These are phyloP conservation scores for Neria commutata DNA, from an alignment of 2,888 invertebrate species.

Conservation along the genomic window DNA sequence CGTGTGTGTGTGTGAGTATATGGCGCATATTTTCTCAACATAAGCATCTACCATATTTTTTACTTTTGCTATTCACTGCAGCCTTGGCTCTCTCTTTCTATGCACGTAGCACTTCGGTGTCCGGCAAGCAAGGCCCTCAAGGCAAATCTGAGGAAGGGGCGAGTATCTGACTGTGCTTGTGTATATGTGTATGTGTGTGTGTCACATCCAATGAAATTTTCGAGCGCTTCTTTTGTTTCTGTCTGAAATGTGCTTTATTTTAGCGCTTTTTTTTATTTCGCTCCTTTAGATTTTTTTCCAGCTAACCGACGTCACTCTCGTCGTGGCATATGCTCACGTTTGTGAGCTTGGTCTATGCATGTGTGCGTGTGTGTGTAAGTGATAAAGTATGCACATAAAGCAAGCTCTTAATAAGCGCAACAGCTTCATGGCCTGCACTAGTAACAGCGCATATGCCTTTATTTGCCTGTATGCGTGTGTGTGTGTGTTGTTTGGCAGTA, in stretches of 20 bases:
- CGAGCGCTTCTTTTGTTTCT: slow-evolving; percentile 22
- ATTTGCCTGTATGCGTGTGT: slow-evolving; percentile 1
- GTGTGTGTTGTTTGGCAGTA: no score
- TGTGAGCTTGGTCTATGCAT: background rate
- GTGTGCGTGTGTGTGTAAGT: background rate
- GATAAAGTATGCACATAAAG: slow-evolving; percentile 2
- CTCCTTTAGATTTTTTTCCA: background rate
- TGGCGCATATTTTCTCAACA: slow-evolving; percentile 26
- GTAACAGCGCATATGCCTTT: no score
- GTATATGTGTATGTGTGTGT: background rate
- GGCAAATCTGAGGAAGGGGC: no score
- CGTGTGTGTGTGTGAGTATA: background rate
- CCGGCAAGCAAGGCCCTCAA: no score
- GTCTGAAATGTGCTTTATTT: slow-evolving; percentile 9
- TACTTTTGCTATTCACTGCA: no score
- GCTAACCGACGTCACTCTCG: no score
- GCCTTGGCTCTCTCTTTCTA: background rate
- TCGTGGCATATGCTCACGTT: background rate
- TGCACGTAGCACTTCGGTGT: no score
- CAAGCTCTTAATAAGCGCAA: slow-evolving; percentile 5
- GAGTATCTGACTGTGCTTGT: no score
- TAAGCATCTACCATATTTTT: slow-evolving; percentile 27
- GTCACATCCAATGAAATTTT: slow-evolving; percentile 21
- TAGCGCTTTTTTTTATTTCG: slow-evolving; percentile 4
- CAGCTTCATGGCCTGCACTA: slow-evolving; percentile 8